Evolutionary conservation across 2,797 vertebrate species (phyloP), one percentile per base, ranked within the genome.

Genomic region (Erithacus rubecula): DNA sequence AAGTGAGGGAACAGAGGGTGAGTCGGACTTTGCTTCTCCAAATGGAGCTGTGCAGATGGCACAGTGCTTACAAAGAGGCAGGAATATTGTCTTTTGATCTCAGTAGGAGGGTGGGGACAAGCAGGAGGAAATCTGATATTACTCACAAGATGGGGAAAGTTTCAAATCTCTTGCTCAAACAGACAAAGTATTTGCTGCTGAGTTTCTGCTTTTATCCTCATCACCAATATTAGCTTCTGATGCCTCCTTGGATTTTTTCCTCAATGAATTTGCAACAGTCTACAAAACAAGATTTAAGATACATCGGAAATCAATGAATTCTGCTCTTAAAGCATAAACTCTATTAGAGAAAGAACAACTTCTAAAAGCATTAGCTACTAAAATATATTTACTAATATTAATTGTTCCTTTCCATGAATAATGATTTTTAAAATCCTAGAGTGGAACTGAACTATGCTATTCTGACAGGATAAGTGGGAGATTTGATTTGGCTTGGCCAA

Each of bases 31-130:
- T 62, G 75, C 83, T 83, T 74, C 81, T 87, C 71, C 92, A 93
- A 95, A 93, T 44, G 93, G 94, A 90, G 88, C 81, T 20, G 18
- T 71, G 81, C 93, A 95, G 92, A 96, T 94, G 94, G 93, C 94
- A 96, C 49, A 75, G 68, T 27, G 86, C 83, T 93, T 85, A 77
- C 86, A 80, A 77, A 92, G 83, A 96, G 58, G 71, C 89, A 95
- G 64, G 81, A 95, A 85, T 90, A 94, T 62, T 87, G 90, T 51
- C 95, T 94, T 96, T 96, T 96, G 95, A 96, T 96, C 95, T 96
- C 92, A 85, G 92, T 84, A 85, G 95, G 95, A 94, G 92, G 78
- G 90, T 94, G 89, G 86, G 78, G 93, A 95, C 92, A 95, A 80
- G 56, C 46, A 96, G 83, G 49, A 53, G 49, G 93, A 93, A 95